Evolutionary conservation across 2,797 vertebrate genomes (phyloP), one percentile per base, ranked within the genome.

Genomic region (Lithobates sylvaticus): DNA sequence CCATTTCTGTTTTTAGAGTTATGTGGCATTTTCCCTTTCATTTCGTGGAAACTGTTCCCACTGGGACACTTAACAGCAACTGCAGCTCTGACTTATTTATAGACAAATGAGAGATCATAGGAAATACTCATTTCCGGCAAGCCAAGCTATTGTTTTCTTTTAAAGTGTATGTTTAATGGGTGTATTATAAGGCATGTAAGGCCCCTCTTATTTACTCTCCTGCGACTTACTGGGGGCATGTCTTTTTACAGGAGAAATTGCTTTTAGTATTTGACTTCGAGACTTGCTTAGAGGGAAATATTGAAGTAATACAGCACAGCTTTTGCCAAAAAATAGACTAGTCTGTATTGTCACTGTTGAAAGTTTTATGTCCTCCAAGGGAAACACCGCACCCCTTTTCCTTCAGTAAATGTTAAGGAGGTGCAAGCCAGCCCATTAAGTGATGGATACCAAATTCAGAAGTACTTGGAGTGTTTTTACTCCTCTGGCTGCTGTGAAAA

Each of bases 71-170:
- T 71, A 78, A 36, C 69, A 83, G 65, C 86, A 83, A 75, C 76
- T 83, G 86, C 54, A 58, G 54, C 69, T 26, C 9, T 68, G 54
- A 71, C 64, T 73, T 87, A 74, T 83, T 87, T 87, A 78, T 83
- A 87, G 86, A 78, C 27, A 36, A 83, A 44, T 83, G 67, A 15
- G 73, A 77, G 67, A 50, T 61, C 44, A 50, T 42, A 65, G 80
- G 76, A 87, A 87, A 77, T 44, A 10, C 76, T 83, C 0, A 15
- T 78, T 83, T 87, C 86, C 68, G 69, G 39, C 39, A 69, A 69
- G 39, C 39, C 44, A 5, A 65, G 18, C 29, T 74, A 72, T 87
- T 87, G 76, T 87, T 18, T 42, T 29, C 23, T 58, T 78, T 32
- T 67, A 71, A 16, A 26, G 36, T 69, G 27, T 47, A 39, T 80